Evolutionary conservation across 2,113 vertebrate species (phyloP), one percentile per base, ranked within the genome.

Genomic region (Menura novaehollandiae): DNA sequence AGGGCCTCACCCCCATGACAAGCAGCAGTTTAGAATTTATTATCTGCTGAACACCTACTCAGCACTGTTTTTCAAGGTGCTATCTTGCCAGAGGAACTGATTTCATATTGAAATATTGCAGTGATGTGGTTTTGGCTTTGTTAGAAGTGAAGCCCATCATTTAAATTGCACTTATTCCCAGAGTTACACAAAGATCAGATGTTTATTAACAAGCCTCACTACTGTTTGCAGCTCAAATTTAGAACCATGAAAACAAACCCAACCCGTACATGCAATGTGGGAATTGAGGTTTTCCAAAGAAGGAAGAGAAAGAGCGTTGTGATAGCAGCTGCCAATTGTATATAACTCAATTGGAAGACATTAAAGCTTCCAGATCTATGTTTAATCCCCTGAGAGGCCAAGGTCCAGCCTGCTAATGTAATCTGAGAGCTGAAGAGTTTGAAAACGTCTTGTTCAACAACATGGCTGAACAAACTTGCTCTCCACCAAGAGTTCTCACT

Each of bases 231-330:
- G 94, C 82, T 94, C 78, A 63, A 76, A 49, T 91, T 91, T 55
- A 92, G 82, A 93, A 13, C 28, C 52, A 49, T 46, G 80, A 91
- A 75, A 90, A 88, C 63, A 93, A 84, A 95, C 24, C 53, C 66
- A 83, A 68, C 10, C 28, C 56, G 1, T 35, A 47, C 46, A 56
- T 2, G 64, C 13, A 5, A 69, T 6, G 3, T 18, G 91, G 95
- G 81, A 91, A 88, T 56, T 88, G 91, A 72, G 81, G 90, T 93
- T 96, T 97, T 91, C 95, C 91, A 94, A 96, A 95, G 89, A 95
- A 97, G 89, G 96, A 91, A 95, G 74, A 74, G 84, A 95, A 62
- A 81, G 49, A 20, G 43, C 1, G 0, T 19, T 66, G 80, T 47
- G 83, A 68, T 43, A 86, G 71, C 74, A 74, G 81, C 63, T 89